Base-by-base conservation (phyloP, 2,888 invertebrate genomes). In the Drosophila seclusa region DNA sequence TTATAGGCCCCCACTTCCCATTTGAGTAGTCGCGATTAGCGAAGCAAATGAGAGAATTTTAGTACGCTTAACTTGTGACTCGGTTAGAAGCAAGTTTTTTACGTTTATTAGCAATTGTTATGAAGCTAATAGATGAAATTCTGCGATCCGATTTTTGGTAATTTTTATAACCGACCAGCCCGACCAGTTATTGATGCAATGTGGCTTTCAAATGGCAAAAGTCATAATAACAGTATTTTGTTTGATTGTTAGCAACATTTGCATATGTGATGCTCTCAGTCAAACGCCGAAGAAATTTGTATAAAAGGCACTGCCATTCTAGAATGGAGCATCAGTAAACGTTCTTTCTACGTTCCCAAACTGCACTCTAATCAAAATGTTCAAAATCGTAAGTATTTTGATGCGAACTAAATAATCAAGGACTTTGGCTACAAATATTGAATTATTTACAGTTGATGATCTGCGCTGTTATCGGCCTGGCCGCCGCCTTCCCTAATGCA, bases 401-500 rank as follows among this genome's bases (percentile, higher is more conserved):
- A 18, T 29, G 16, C 29, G 7, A 32, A 16, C 10, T 6, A 1
- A 27, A 27, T 27, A 18, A 27, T 11, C 36, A n/a, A n/a, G 27
- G 18, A 54, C 11, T 2, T 7, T 27, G 27, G n/a, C 10, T n/a
- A 29, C 38, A 1, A 55, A 29, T 13, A 45, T 10, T 13, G 0
- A 13, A 38, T 2, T n/a, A 8, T 16, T 42, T 57, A 31, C 31
- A 57, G 57, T 18, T 57, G 5, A 16, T 57, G 21, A 57, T 57
- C 42, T 57, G 57, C 42, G 57, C 57, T 3, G 16, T 57, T 57
- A 42, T 57, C 11, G 57, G 42, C 31, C 42, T 57, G 31, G 42
- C 42, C 24, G 57, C 18, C 21, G 42, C 57, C 11, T 1, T 2
- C 11, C 50, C 50, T 11, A 6, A 5, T 49, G 11, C 49, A 4